A percentile compares a stretch with the other conserved stretches of the same genome.
Evolutionary conservation across 1,140 invertebrate species (phyloP).

Genomic region (Oncopodura yosiiana): DNA sequence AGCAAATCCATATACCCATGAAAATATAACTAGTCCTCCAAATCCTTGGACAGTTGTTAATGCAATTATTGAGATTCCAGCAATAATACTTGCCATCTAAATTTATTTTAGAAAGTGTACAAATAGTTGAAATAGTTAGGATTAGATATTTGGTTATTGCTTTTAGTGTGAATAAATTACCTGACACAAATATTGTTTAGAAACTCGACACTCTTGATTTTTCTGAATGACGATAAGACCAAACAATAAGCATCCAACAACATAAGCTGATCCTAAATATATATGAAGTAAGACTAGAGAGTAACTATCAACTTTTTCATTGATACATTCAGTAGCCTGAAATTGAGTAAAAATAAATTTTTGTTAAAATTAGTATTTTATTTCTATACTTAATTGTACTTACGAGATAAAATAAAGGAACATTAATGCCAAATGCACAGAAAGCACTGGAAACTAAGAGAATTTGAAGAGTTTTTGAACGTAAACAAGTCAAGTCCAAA

Average conservation of each 20-base stretch:
- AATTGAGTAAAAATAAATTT: neutral
- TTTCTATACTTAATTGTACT: slow-evolving; percentile 33
- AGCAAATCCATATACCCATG: slow-evolving; percentile 61
- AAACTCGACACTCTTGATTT: slow-evolving; percentile 71
- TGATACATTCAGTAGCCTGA: slow-evolving; percentile 34
- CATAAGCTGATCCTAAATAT: slow-evolving; percentile 71
- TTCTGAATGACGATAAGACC: slow-evolving; percentile 71
- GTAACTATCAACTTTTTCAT: slow-evolving; percentile 58
- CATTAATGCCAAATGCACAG: slow-evolving; percentile 70
- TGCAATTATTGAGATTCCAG: slow-evolving; percentile 65
- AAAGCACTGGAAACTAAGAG: slow-evolving; percentile 67
- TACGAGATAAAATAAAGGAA: slow-evolving; percentile 74
- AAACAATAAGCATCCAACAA: slow-evolving; percentile 66
- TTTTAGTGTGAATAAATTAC: slow-evolving; percentile 18
- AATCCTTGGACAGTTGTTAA: slow-evolving; percentile 66
- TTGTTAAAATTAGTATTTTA: neutral
- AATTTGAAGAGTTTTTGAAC: slow-evolving; percentile 72
- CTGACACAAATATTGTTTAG: slow-evolving; percentile 67
- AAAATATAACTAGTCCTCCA: slow-evolving; percentile 64
- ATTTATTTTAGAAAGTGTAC: neutral
- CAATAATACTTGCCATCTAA: slow-evolving; percentile 52
- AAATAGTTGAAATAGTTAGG: neutral
- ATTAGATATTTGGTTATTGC: neutral
- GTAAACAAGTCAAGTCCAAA: slow-evolving; percentile 72
- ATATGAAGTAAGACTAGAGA: slow-evolving; percentile 59